Percentiles rank a stretch among this genome's conserved stretches.
Conservation (phyloP, 2,113 vertebrate genomes). For the Colistium nudipinnis region DNA sequence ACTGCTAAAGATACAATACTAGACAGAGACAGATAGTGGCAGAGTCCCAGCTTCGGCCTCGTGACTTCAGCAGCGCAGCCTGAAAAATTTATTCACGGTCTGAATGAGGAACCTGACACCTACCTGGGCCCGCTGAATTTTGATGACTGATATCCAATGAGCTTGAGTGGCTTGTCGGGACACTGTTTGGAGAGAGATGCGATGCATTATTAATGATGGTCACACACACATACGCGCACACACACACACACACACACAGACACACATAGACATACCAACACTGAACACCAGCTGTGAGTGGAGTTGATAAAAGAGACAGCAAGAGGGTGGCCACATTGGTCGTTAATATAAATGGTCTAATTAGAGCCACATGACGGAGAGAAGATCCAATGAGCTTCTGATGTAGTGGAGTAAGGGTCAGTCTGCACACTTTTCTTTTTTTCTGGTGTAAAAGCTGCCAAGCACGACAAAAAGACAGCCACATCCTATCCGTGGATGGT, state of each 20-base stretch:
- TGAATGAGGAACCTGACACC: conserved; percentile 86
- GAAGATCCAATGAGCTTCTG: conserved; percentile 10
- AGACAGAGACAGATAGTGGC: conserved; percentile 38
- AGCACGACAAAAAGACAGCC: not conserved
- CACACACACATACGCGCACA: not conserved
- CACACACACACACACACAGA: conserved; percentile 6
- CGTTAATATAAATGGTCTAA: conserved; percentile 48
- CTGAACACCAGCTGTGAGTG: conserved; percentile 35
- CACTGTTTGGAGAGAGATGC: conserved; percentile 74
- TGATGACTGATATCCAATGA: conserved; percentile 91
- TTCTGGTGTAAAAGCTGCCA: conserved; percentile 26
- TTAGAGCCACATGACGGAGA: conserved; percentile 35
- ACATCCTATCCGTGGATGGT: too few species aligned
- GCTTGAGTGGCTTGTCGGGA: conserved; percentile 81
- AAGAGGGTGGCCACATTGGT: conserved; percentile 40
- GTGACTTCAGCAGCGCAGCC: conserved; percentile 71
- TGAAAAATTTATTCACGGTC: conserved; percentile 84
- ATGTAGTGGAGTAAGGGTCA: conserved; percentile 12
- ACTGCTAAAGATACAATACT: conserved; percentile 65
- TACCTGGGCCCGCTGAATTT: conserved; percentile 81
- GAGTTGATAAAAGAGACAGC: conserved; percentile 42
- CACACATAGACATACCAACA: not conserved
- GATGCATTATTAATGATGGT: conserved; percentile 79
- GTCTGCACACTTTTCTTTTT: not conserved
- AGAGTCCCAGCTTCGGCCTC: conserved; percentile 52